These are phyloP conservation scores for Scopus umbretta DNA, from an alignment of 2,113 vertebrate genomes.

Conservation along the genomic window DNA sequence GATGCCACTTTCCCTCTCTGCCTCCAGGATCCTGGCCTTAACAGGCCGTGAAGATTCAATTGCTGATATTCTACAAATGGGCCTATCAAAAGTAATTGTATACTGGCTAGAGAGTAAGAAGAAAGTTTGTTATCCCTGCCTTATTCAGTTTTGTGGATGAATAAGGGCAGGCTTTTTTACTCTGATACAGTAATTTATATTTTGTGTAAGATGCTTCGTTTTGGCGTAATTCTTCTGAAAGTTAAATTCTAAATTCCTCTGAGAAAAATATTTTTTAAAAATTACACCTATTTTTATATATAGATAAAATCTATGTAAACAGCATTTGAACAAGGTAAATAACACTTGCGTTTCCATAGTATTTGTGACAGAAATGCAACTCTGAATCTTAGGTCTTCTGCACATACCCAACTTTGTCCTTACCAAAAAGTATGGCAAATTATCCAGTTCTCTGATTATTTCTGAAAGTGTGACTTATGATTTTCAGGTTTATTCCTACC, in stretches of 20 bases:
- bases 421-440: background rate
- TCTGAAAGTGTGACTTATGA: background rate
- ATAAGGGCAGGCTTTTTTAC: background rate
- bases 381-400: background rate
- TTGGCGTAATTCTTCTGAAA: background rate
- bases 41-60: background rate
- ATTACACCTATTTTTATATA: background rate
- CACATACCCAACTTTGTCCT: background rate
- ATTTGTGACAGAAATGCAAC: background rate
- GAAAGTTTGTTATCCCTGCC: background rate
- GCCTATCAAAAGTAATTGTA: background rate
- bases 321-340: background rate
- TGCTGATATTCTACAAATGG: background rate
- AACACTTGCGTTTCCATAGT: background rate
- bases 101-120: background rate
- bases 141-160: background rate
- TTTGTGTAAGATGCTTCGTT: background rate
- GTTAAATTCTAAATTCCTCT: background rate
- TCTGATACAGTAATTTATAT: background rate
- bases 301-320: background rate
- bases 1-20: background rate
- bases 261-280: background rate
- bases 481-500: background rate
- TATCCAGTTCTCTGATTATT: background rate
- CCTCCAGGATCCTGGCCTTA: background rate